Evolutionary conservation across 2,113 vertebrate genomes (phyloP), one percentile per base, ranked within the genome.

Genomic region (Mastomys natalensis): DNA sequence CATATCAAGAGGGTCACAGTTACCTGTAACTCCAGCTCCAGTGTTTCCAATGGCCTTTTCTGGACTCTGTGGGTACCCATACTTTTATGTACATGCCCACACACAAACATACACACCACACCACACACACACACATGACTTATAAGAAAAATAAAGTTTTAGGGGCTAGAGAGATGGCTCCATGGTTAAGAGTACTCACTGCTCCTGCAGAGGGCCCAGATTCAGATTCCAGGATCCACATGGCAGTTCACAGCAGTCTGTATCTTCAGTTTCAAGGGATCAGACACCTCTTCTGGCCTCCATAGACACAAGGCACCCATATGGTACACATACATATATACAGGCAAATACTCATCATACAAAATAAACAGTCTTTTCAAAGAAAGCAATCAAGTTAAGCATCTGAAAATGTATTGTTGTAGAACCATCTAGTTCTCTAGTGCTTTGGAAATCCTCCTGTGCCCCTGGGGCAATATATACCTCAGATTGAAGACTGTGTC

Each of bases 321-420:
- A n/a, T 43, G n/a, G 81, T 43, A 4, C 12, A 62, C 13, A 2
- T 43, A 84, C 24, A 15, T 62, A 62, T 11, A 84, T 7, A 84
- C 55, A 29, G n/a, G 7, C n/a, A 26, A 62, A 62, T 24, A 62
- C 24, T 29, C n/a, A 62, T 43, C n/a, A 43, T 43, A 62, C n/a
- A 62, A 43, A 81, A 60, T 40, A 43, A 4, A 13, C 19, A 60
- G 29, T 66, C 26, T 48, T 86, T 66, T 64, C 10, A 58, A 95
- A 96, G 84, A 17, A 81, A 70, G 73, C 21, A 85, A 94, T 34
- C 37, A 89, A 93, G 7, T 72, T 77, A 24, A 90, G 43, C 43
- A 77, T 58, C 53, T 91, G 34, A 78, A 91, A 60, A 78, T 58
- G n/a, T 11, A 37, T 91, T 86, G 1, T 66, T 43, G 66, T 74